phyloP scores from a whole-genome alignment of 2,113 vertebrate species.

The Pristiophorus japonicus region DNA sequence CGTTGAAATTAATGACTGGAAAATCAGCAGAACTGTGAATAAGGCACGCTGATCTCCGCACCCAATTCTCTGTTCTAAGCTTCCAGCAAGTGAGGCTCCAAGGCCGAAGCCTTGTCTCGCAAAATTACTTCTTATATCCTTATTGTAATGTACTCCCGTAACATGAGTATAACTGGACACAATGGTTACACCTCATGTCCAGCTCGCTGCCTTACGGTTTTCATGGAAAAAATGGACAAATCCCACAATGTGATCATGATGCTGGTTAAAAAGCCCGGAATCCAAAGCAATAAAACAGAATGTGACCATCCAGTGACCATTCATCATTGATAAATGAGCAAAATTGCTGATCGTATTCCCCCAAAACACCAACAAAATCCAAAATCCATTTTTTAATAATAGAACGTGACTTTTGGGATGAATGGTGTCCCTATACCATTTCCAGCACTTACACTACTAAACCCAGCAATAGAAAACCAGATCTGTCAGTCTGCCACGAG shows the following conservation, averaged over 20 bases:
- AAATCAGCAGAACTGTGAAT: conserved; percentile 5
- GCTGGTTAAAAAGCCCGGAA: background rate
- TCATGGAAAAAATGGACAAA: background rate
- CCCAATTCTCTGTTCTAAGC: background rate
- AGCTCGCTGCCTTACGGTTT: background rate
- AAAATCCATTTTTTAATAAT: background rate
- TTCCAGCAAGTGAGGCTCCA: background rate
- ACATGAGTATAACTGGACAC: background rate
- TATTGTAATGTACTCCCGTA: background rate
- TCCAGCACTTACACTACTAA: no score
- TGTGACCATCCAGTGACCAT: background rate
- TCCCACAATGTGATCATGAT: background rate
- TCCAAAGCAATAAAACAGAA: background rate
- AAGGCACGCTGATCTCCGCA: background rate
- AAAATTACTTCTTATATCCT: background rate
- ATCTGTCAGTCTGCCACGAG: no score
- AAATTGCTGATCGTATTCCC: background rate
- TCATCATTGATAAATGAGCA: background rate
- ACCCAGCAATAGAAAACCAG: no score
- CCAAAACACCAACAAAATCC: background rate
- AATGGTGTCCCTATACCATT: background rate
- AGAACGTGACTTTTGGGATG: background rate
- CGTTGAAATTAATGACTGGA: conserved; percentile 32
- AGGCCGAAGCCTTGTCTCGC: background rate
- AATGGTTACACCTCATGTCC: background rate